These are phyloP conservation scores for Sparidentex hasta DNA, from an alignment of 2,797 vertebrate genomes.

Conservation along the genomic window DNA sequence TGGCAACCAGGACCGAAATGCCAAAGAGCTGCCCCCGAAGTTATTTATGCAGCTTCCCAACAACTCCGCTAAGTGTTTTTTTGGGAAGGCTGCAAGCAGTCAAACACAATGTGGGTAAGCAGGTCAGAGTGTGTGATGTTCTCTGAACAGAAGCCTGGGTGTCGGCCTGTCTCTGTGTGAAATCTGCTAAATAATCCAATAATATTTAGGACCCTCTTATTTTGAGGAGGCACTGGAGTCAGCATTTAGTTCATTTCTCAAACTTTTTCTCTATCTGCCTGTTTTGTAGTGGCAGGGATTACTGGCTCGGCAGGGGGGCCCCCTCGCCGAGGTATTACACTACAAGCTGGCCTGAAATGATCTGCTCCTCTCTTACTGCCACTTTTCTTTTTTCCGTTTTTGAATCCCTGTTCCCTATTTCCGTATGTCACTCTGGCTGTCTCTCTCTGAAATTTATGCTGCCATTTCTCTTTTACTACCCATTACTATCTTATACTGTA, in stretches of 20 bases:
- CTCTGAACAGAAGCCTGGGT: constrained; percentile 33
- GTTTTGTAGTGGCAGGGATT: constrained; percentile 72
- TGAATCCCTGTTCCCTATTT: constrained; percentile 40
- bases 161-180: constrained; percentile 49
- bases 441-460: constrained; percentile 55
- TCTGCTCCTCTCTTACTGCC: constrained; percentile 54
- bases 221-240: constrained; percentile 65
- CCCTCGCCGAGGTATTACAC: constrained; percentile 60
- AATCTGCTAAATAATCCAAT: constrained; percentile 76
- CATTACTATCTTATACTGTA: constrained; percentile 59
- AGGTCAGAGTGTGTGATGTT: constrained; percentile 52
- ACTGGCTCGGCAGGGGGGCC: constrained; percentile 61
- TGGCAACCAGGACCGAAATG: too few relatives aligned
- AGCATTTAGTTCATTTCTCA: constrained; percentile 70
- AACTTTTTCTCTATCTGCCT: constrained; percentile 68
- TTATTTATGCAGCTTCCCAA: constrained; percentile 1
- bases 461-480: constrained; percentile 60
- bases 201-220: constrained; percentile 60
- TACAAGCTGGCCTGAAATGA: constrained; percentile 68
- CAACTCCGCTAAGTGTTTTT: constrained; percentile 9
- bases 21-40: constrained; percentile 9
- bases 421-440: constrained; percentile 46
- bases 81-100: constrained; percentile 6
- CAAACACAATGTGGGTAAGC: constrained; percentile 45
- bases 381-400: constrained; percentile 22